Percentiles rank a stretch among this genome's conserved stretches.
These are phyloP conservation scores for Holotrichia oblita DNA, from an alignment of 1,140 invertebrate genomes.

Conservation along the genomic window DNA sequence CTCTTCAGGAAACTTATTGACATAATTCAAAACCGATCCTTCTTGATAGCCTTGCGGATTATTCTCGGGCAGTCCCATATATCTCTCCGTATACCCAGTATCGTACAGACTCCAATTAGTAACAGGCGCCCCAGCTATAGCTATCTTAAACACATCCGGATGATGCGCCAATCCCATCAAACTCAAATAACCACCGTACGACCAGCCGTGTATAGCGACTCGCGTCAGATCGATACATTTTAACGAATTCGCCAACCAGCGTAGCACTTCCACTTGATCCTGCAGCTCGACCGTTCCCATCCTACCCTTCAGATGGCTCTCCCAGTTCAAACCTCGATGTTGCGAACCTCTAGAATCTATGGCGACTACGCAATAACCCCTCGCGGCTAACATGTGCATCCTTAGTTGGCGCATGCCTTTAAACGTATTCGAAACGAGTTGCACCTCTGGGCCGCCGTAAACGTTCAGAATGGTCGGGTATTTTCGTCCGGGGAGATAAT, in stretches of 20 bases:
- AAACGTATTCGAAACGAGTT: constrained; percentile 95
- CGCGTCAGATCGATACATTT: constrained; percentile 91
- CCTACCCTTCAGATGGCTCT: constrained; percentile 85
- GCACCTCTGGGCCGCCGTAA: constrained; percentile 97
- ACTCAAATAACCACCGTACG: constrained; percentile 92
- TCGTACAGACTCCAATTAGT: constrained; percentile 94
- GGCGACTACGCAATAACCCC: constrained; percentile 95
- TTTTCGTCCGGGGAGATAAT: constrained; percentile 77
- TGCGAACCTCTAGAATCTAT: constrained; percentile 96
- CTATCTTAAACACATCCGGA: constrained; percentile 86
- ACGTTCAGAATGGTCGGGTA: constrained; percentile 97
- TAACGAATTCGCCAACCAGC: constrained; percentile 83
- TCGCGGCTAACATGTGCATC: constrained; percentile 94
- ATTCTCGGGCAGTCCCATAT: constrained; percentile 91
- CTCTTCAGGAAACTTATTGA: constrained; percentile 91
- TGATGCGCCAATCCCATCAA: constrained; percentile 86
- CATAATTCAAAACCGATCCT: constrained; percentile 80
- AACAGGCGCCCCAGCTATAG: constrained; percentile 96
- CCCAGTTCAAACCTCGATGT: constrained; percentile 91
- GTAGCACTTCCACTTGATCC: constrained; percentile 96
- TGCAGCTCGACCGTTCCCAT: constrained; percentile 96
- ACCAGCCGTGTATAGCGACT: constrained; percentile 98
- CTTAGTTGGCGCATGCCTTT: constrained; percentile 92
- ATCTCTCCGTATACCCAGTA: constrained; percentile 97
- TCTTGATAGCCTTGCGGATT: constrained; percentile 82